phyloP scores from a whole-genome alignment of 2,888 invertebrate species.

The Yponomeuta plumbellus region DNA sequence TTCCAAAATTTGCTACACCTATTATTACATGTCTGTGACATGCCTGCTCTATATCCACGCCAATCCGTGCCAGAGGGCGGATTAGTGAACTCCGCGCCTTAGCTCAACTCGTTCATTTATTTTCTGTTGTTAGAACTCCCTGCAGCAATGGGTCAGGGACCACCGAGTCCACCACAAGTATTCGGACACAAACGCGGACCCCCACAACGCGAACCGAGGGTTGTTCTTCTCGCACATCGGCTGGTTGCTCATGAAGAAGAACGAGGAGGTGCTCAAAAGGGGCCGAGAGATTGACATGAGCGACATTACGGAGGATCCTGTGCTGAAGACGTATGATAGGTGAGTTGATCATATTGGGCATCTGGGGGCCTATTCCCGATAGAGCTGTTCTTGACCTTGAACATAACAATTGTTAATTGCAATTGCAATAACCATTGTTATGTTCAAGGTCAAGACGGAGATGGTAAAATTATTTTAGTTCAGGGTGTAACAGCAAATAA shows the following conservation, averaged over 20 bases:
- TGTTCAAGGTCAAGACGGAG: too few species aligned
- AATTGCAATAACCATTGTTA: too few species aligned
- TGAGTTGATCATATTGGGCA: constrained; percentile 48
- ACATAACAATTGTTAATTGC: too few species aligned
- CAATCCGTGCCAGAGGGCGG: too few species aligned
- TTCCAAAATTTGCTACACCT: too few species aligned
- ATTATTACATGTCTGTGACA: too few species aligned
- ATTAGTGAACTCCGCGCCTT: too few species aligned
- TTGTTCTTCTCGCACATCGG: constrained; percentile 94
- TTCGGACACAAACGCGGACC: constrained; percentile 90
- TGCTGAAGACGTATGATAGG: constrained; percentile 84
- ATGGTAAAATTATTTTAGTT: neutral
- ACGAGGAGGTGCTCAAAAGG: constrained; percentile 84
- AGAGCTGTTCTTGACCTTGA: too few species aligned
- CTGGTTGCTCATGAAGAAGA: constrained; percentile 90
- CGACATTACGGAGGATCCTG: constrained; percentile 84
- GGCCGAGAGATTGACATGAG: constrained; percentile 86
- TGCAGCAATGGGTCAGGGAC: constrained; percentile 79
- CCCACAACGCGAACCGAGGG: constrained; percentile 88
- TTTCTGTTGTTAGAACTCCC: constrained; percentile 48
- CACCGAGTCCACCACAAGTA: constrained; percentile 88
- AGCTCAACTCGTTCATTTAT: neutral
- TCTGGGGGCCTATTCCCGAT: neutral
- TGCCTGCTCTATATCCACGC: too few species aligned
- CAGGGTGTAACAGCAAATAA: neutral